Evolutionary conservation across 2,888 invertebrate genomes (phyloP), one percentile per base, ranked within the genome.

Genomic region (Acanthosepion pharaonis): DNA sequence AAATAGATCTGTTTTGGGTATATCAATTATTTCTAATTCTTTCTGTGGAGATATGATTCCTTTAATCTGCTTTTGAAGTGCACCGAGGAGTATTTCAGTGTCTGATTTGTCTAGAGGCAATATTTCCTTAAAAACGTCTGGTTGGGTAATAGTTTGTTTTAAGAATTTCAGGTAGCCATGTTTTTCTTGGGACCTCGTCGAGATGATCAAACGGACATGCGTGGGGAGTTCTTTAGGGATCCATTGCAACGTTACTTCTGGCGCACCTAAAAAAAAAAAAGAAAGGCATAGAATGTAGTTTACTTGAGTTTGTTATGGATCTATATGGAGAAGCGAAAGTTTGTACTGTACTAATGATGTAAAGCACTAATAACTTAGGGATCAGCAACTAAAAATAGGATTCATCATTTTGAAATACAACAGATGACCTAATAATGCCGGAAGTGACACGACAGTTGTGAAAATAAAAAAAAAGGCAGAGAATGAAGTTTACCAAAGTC

Each of bases 221-320:
- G 98, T 98, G 9, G 98, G 98, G 95, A 99, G 97, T 94, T 98
- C 98, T 94, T 98, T 98, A 15, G 99, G 98, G 96, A 99, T 98
- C 99, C 99, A 99, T 95, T 98, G 98, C 91, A 98, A 98, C 95
- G 78, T n/a, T n/a, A 33, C 33, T n/a, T 78, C 78, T n/a, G 78
- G 78, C 33, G 78, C 11, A 11, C 78, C 78, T 78, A 33, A 78
- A 4, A n/a, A 3, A 78, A 78, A n/a, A 11, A 78, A 33, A 78
- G 11, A 78, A 33, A 78, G n/a, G 8, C 6, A 11, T n/a, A 78
- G 28, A n/a, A 78, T 28, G 33, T 33, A 9, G 48, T 18, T 28
- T 33, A 28, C 42, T 78, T 33, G 20, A 48, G 42, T 3, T 42
- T 42, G 42, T 42, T 42, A 42, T 42, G 42, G 42, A 42, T 1